Evolutionary conservation across 2,113 vertebrate genomes (phyloP).

Genomic region (Solenodon paradoxus): DNA sequence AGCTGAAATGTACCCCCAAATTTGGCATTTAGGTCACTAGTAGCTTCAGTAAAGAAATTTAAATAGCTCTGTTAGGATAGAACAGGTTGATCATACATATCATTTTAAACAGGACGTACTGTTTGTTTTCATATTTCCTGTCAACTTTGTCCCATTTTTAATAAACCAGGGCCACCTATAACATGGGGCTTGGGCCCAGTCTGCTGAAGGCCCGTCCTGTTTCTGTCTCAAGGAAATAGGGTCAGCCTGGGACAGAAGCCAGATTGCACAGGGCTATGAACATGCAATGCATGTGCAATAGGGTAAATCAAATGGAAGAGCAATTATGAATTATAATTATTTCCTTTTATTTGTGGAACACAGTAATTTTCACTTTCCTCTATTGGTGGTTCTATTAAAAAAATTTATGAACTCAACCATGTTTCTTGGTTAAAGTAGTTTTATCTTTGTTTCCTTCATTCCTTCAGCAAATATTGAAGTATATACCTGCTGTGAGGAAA

Average conservation of each 20-base stretch:
- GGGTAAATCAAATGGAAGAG: neutral
- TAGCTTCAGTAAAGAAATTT: neutral
- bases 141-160: too few species aligned
- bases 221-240: too few species aligned
- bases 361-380: neutral
- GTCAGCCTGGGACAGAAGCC: too few species aligned
- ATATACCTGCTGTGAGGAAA: neutral
- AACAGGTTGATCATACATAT: too few species aligned
- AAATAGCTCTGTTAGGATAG: neutral
- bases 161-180: too few species aligned
- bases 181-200: too few species aligned
- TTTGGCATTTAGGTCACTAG: neutral
- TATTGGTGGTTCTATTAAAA: neutral
- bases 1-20: neutral
- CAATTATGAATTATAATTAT: neutral
- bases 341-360: neutral
- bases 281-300: neutral
- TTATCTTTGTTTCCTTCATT: neutral
- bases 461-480: neutral
- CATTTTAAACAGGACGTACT: too few species aligned
- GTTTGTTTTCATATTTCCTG: too few species aligned
- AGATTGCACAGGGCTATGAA: neutral
- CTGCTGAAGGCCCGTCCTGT: too few species aligned
- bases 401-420: neutral
- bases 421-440: neutral